Evolutionary conservation across 2,797 vertebrate genomes (phyloP), one percentile per base, ranked within the genome.

Genomic region (Nothura maculosa): DNA sequence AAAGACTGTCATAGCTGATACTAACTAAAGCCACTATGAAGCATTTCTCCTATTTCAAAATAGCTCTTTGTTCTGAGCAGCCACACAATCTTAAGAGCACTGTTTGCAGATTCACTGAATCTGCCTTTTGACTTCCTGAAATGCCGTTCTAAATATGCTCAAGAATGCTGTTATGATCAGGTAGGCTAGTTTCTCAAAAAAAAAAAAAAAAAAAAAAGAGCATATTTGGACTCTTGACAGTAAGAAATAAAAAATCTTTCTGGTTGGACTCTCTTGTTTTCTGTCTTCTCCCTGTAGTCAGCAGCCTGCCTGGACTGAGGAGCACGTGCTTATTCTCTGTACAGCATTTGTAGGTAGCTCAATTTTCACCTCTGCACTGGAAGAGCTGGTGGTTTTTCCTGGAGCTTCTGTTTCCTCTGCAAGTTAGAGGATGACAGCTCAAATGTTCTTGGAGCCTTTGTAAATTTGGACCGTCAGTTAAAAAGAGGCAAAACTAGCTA

Each of bases 371-470:
- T 81, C 24, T n/a, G 32, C 3, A 2, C 9, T 73, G 62, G 43
- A 94, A 64, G 5, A 83, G 22, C 10, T 27, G 58, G 36, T 70
- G 42, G 2, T 55, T 52, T 89, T 94, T 95, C 55, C 55, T 77
- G 43, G 42, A 93, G 69, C 27, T 36, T 10, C 48, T 93, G 60
- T 64, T 36, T 38, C 34, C 22, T 86, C 45, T 81, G 43, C 57
- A 91, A 70, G 83, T 84, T 55, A 88, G 60, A 86, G 27, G 12
- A 68, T 68, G 80, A 89, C 48, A 77, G n/a, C 42, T 84, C 67
- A 89, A 87, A 92, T 47, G 17, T 85, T 91, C 63, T 36, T 64
- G 62, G 27, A 87, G 19, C 14, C 19, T 84, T 88, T 84, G 25
- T 52, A 88, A 94, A 42, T 90, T 90, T 84, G 38, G 45, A 73